Evolutionary conservation across 2,888 invertebrate genomes (phyloP).

Genomic region (Hypolimnas misippus): DNA sequence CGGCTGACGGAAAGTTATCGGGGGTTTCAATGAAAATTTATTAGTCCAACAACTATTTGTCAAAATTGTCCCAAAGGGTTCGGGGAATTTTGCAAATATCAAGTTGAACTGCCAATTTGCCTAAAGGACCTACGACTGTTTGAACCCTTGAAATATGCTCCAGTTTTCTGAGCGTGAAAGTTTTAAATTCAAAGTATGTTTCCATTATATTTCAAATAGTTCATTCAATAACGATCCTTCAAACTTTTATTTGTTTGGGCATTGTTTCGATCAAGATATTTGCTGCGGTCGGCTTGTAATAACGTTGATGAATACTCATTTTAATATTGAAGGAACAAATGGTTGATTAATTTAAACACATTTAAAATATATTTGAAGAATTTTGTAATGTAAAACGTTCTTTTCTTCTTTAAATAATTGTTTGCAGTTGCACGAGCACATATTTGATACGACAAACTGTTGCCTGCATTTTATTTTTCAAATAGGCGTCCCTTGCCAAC

Average conservation of each 20-base stretch:
- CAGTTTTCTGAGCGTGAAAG: constrained; percentile 43
- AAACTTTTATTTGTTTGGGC: constrained; percentile 14
- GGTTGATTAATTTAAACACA: not conserved
- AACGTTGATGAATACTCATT: not conserved
- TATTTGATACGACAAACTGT: constrained; percentile 65
- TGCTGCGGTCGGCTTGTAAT: constrained; percentile 12
- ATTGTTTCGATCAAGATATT: constrained; percentile 11
- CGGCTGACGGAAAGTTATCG: constrained; percentile 73
- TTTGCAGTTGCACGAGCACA: constrained; percentile 49
- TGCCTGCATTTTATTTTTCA: constrained; percentile 76
- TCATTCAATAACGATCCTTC: constrained; percentile 35
- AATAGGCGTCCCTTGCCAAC: constrained; percentile 73
- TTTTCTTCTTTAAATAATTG: constrained; percentile 45
- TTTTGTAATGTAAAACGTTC: not conserved
- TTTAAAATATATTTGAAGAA: not conserved
- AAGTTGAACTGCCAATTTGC: constrained; percentile 71
- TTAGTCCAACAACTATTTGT: constrained; percentile 80
- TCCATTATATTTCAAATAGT: constrained; percentile 39
- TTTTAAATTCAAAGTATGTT: constrained; percentile 48
- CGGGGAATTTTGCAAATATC: constrained; percentile 72
- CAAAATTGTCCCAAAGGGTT: constrained; percentile 76
- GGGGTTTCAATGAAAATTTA: constrained; percentile 80
- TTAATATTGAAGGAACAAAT: not conserved
- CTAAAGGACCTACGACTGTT: constrained; percentile 54
- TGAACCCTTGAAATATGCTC: constrained; percentile 47